These are phyloP conservation scores for Pardosa pseudoannulata DNA, from an alignment of 2,888 invertebrate species.

Conservation along the genomic window DNA sequence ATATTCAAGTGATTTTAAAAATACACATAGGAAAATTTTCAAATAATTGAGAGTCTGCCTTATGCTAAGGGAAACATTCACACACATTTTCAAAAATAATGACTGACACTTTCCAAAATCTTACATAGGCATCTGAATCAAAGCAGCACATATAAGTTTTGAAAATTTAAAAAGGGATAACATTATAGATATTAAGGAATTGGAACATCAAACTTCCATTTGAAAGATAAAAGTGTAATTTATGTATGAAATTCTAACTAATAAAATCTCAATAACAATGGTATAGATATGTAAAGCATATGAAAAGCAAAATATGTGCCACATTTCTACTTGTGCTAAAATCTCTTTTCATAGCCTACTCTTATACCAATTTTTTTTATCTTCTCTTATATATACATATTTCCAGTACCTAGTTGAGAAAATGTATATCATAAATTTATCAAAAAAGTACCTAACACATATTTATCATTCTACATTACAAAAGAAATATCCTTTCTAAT, in stretches of 20 bases:
- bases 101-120: background rate
- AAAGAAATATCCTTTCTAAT: no score
- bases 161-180: constrained; percentile 3
- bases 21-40: background rate
- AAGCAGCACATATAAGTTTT: constrained; percentile 1
- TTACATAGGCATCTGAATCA: background rate
- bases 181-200: background rate
- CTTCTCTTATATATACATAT: no score
- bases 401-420: no score
- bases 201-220: background rate
- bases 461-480: no score
- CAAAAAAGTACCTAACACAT: no score
- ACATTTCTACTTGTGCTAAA: no score
- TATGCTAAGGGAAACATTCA: background rate
- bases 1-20: no score
- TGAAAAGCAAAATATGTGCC: constrained; percentile 38
- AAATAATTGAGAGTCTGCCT: background rate
- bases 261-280: constrained; percentile 7
- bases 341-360: no score
- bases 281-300: constrained; percentile 43
- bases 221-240: constrained; percentile 13
- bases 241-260: constrained; percentile 13
- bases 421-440: no score
- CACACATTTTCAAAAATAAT: constrained; percentile 12
- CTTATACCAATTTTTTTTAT: no score